Base-by-base conservation (phyloP, 2,797 vertebrate species). In the Danio kyathit region DNA sequence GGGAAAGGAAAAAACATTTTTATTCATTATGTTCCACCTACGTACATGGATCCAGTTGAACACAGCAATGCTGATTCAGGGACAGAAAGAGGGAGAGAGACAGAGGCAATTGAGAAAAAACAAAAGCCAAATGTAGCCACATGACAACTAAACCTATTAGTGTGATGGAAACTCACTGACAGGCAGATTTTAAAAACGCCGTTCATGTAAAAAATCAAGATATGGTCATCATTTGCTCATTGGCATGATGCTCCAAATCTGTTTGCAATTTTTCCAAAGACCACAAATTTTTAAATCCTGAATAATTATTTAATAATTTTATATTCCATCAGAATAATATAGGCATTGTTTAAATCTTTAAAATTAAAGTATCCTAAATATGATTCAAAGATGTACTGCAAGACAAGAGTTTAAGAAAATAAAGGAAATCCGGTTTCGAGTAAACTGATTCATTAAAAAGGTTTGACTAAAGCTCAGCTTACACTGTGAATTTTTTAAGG, bases 51-150 rank as follows among this genome's bases (percentile, higher is more conserved):
- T 64, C 19, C 59, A 54, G 14, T 40, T 46, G 14, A 56, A 46
- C 48, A 63, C 78, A 73, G 12, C 21, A 29, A 80, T 46, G 69
- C 38, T 10, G 49, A 66, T 56, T 77, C 41, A 77, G 43, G 40
- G 16, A 69, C 41, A 46, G 41, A 66, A 12, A 21, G 8, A 59
- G 12, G 0, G 38, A 72, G 16, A 43, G 10, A 61, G 19, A 21
- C 3, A 46, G 19, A 57, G 43, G 56, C 2, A 66, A 13, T 10
- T 76, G 14, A 67, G 14, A 14, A n/a, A 29, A 46, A 2, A 19
- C 16, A 8, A 63, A 44, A 48, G 11, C 1, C 5, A 21, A 44
- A 56, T 43, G 61, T 29, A 65, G 14, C 49, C 7, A 3, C 14
- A 67, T n/a, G 21, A 67, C 41, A 79, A 72, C 5, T 10, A 52